Base-by-base conservation (phyloP, 2,113 vertebrate species). In the western clawed frog (Xenopus tropicalis) region DNA sequence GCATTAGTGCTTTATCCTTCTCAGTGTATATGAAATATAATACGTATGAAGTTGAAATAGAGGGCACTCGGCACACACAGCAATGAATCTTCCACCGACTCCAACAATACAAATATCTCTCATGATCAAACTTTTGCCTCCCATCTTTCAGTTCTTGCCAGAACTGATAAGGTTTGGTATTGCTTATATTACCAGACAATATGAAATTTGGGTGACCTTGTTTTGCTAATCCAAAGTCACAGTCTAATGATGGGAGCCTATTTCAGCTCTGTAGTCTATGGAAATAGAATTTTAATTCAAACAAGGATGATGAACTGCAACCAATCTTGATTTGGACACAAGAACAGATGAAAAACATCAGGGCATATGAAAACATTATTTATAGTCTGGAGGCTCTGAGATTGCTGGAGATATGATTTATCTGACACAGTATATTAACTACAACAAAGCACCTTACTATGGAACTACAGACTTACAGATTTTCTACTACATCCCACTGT, bases 81-180 rank as follows among this genome's bases (percentile, higher is more conserved):
- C 37, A 56, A 73, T 77, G 78, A 59, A 82, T 78, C 82, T 78
- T 67, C 78, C 81, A 58, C 69, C 79, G 77, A 37, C 74, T 72
- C 22, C 44, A 58, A 25, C 77, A 70, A 67, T 66, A 77, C 68
- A 72, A 68, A 78, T 76, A 75, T 20, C 78, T 48, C 72, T 84
- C 76, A 8, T 61, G 51, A 66, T 74, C 62, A 74, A 58, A 61
- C 64, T 20, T n/a, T 51, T 7, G 22, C n/a, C 48, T 46, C 42
- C 61, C 48, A 69, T 69, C 57, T 44, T n/a, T 66, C 69, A 22
- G 20, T 51, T 66, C 57, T 43, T 69, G 44, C 44, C 21, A n/a
- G 14, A 23, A 42, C 56, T 62, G 65, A 69, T 69, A 75, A 69
- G 57, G 20, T 59, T 73, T 22, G 22, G 14, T 19, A 58, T 51